Conservation (phyloP, 2,888 invertebrate genomes). For the Thyatira batis region DNA sequence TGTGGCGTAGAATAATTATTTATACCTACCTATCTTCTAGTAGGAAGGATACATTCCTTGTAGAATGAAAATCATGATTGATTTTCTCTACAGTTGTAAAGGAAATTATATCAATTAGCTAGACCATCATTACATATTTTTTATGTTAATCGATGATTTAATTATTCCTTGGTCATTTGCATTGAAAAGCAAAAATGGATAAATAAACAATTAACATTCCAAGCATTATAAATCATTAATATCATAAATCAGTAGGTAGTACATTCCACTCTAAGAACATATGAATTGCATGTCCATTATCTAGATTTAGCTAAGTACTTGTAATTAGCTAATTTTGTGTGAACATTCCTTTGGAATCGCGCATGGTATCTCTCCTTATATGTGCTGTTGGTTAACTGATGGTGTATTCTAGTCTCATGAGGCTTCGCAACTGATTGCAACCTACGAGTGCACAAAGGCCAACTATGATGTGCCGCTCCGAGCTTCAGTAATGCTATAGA, state of each 20-base stretch:
- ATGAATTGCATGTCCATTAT: slow-evolving; percentile 17
- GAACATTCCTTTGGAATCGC: slow-evolving; percentile 26
- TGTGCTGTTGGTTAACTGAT: not conserved
- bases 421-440: slow-evolving; percentile 1
- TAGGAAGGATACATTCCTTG: no score
- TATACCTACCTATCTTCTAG: no score
- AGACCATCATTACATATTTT: no score
- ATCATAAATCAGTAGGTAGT: not conserved
- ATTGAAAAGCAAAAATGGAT: not conserved
- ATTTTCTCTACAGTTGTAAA: no score
- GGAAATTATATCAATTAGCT: no score
- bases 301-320: slow-evolving; percentile 23
- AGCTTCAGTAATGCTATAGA: not conserved
- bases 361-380: slow-evolving; percentile 7
- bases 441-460: not conserved
- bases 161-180: not conserved
- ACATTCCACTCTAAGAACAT: not conserved
- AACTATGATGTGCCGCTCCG: not conserved
- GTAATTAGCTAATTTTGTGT: slow-evolving; percentile 32
- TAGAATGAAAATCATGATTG: no score
- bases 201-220: not conserved
- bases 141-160: not conserved
- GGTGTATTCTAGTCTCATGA: not conserved
- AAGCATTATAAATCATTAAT: not conserved
- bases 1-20: no score